Percentiles rank a stretch among this genome's conserved stretches.
Evolutionary conservation across 2,888 invertebrate species (phyloP).

Genomic region (Poecilobothrus nobilitatus): DNA sequence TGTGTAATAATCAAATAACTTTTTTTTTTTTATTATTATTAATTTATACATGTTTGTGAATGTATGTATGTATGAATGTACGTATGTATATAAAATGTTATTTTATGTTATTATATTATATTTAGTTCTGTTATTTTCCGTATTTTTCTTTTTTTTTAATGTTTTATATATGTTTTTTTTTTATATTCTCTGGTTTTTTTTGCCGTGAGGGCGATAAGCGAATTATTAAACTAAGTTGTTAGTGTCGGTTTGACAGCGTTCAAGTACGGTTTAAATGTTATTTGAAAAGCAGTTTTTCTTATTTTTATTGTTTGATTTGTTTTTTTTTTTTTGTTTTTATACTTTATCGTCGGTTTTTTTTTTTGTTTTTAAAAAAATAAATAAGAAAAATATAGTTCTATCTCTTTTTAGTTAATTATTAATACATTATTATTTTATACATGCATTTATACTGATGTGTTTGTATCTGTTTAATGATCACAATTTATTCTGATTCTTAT

Average conservation of each 20-base stretch:
- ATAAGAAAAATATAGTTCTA: neutral
- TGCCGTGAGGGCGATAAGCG: slow-evolving; percentile 15
- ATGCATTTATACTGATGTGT: too few relatives aligned
- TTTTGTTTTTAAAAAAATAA: neutral
- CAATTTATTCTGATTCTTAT: too few relatives aligned
- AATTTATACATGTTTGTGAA: neutral
- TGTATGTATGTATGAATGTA: neutral
- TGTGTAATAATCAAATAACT: too few relatives aligned
- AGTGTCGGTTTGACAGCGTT: slow-evolving; percentile 30
- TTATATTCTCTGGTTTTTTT: neutral
- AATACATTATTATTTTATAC: too few relatives aligned
- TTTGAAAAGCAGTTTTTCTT: neutral
- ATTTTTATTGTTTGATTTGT: too few relatives aligned
- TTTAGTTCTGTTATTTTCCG: neutral
- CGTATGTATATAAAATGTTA: neutral
- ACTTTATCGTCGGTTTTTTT: too few relatives aligned
- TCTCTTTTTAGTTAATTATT: neutral
- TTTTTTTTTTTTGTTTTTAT: neutral
- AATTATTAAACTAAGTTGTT: slow-evolving; percentile 21
- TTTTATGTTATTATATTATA: neutral
- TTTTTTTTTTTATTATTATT: neutral
- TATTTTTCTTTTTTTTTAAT: neutral
- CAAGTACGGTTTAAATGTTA: slow-evolving; percentile 23
- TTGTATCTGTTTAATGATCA: too few relatives aligned
- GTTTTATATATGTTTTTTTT: neutral